Percentiles rank a stretch among this genome's conserved stretches.
These are phyloP conservation scores for Polyommatus iphigenia DNA, from an alignment of 2,888 invertebrate species.

Conservation along the genomic window DNA sequence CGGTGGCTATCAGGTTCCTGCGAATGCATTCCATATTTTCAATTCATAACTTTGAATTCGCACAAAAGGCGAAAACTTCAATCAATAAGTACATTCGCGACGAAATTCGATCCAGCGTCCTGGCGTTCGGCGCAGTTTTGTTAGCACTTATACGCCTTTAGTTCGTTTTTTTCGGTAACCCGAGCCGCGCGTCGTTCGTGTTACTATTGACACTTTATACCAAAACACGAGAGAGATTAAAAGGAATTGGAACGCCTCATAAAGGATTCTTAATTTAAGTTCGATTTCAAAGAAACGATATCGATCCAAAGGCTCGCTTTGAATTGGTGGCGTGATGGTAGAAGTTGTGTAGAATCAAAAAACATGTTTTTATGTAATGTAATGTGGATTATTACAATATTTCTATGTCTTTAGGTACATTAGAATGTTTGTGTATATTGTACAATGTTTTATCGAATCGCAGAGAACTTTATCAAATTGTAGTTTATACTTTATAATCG, in stretches of 20 bases:
- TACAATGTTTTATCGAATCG: too few species aligned
- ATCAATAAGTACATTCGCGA: conserved; percentile 56
- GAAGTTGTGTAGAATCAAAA: background rate
- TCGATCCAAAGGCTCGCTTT: conserved; percentile 10
- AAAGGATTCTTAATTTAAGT: conserved; percentile 35
- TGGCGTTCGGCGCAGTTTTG: conserved; percentile 69
- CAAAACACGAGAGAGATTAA: conserved; percentile 67
- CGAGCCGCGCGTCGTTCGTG: conserved; percentile 65
- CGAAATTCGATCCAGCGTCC: conserved; percentile 71
- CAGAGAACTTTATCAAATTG: too few species aligned
- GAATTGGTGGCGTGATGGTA: background rate
- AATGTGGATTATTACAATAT: too few species aligned
- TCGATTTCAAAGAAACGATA: conserved; percentile 27
- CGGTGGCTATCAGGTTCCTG: background rate
- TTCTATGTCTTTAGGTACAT: too few species aligned
- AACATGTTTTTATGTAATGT: background rate
- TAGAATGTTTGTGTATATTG: too few species aligned
- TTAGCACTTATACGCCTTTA: conserved; percentile 77
- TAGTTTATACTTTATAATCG: too few species aligned
- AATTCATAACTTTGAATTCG: conserved; percentile 36
- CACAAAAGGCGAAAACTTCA: conserved; percentile 48
- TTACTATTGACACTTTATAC: conserved; percentile 77
- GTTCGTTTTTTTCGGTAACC: conserved; percentile 70
- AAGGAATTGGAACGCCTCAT: conserved; percentile 41
- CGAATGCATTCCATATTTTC: conserved; percentile 27